Percentiles rank a stretch among this genome's conserved stretches.
Evolutionary conservation across 2,113 vertebrate species (phyloP).

Genomic region (Pagrus major): DNA sequence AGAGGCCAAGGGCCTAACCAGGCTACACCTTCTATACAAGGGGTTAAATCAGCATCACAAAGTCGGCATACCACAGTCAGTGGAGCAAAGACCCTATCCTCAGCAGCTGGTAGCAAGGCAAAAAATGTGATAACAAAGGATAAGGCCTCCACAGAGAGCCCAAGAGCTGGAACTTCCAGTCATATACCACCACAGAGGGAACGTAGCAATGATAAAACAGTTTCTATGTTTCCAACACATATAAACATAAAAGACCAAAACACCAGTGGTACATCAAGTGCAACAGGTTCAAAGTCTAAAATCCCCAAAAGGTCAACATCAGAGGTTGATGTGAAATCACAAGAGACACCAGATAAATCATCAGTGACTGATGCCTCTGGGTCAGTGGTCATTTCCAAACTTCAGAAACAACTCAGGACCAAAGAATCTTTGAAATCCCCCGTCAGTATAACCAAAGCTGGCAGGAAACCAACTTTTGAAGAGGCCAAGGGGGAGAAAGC

Average conservation of each 20-base stretch:
- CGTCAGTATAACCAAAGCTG: slow-evolving; percentile 11
- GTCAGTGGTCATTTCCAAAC: slow-evolving; percentile 37
- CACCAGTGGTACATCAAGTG: slow-evolving; percentile 4
- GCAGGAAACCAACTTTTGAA: slow-evolving; percentile 60
- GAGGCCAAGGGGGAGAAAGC: slow-evolving; percentile 52
- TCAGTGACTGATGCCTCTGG: slow-evolving; percentile 8
- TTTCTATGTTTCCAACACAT: slow-evolving; percentile 52
- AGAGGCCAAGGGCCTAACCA: slow-evolving; percentile 37
- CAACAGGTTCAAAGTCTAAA: slow-evolving; percentile 71
- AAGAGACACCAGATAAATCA: slow-evolving; percentile 61
- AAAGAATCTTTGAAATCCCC: slow-evolving; percentile 67
- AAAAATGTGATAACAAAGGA: slow-evolving; percentile 65
- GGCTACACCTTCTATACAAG: slow-evolving; percentile 29
- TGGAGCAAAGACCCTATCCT: slow-evolving; percentile 57
- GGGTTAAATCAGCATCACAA: slow-evolving; percentile 54
- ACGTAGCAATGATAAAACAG: slow-evolving; percentile 49
- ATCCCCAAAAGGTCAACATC: slow-evolving; percentile 76
- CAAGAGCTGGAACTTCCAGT: slow-evolving; percentile 44
- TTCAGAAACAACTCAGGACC: slow-evolving; percentile 51
- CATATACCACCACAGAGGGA: slow-evolving; percentile 45
- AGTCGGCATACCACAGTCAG: slow-evolving; percentile 31
- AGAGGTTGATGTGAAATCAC: slow-evolving; percentile 70
- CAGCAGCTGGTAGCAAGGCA: slow-evolving; percentile 60
- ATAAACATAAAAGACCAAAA: slow-evolving; percentile 73
- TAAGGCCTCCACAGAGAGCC: slow-evolving; percentile 58